A percentile compares a stretch with the other conserved stretches of the same genome.
Conservation (phyloP, 2,797 vertebrate genomes). For the Siniperca undulata region DNA sequence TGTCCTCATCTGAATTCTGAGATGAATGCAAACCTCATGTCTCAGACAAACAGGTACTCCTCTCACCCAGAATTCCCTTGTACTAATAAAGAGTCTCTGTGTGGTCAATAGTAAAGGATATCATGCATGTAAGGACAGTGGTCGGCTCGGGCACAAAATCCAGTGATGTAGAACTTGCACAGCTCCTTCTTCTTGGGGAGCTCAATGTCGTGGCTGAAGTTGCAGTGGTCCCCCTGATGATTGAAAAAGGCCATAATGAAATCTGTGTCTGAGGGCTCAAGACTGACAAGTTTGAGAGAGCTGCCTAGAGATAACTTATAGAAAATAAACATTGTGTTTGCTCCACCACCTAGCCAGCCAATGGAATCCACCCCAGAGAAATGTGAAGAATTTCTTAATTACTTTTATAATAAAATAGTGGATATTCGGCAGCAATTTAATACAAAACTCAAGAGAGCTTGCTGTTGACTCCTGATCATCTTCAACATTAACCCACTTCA, state of each 20-base stretch:
- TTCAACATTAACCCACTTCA: no score
- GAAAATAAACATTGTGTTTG: background rate
- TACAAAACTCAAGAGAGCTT: no score
- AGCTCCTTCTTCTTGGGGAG: conserved; percentile 96
- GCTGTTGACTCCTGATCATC: no score
- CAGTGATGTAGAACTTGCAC: conserved; percentile 98
- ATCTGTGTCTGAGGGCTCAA: background rate
- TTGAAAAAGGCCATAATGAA: conserved; percentile 22
- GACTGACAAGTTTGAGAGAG: background rate
- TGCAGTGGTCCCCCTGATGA: conserved; percentile 95
- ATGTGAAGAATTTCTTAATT: no score
- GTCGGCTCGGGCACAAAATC: conserved; percentile 94
- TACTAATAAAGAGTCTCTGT: background rate
- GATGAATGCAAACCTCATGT: background rate
- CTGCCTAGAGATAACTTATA: background rate
- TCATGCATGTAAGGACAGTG: conserved; percentile 99
- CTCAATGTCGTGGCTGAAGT: conserved; percentile 97
- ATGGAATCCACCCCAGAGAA: no score
- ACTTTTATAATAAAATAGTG: no score
- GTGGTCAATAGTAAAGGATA: conserved; percentile 88
- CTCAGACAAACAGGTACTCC: background rate
- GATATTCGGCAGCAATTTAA: no score
- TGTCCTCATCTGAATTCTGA: background rate
- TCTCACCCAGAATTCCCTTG: background rate
- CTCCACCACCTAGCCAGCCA: no score